phyloP scores from a whole-genome alignment of 2,113 vertebrate genomes.

The Grammomys surdaster region DNA sequence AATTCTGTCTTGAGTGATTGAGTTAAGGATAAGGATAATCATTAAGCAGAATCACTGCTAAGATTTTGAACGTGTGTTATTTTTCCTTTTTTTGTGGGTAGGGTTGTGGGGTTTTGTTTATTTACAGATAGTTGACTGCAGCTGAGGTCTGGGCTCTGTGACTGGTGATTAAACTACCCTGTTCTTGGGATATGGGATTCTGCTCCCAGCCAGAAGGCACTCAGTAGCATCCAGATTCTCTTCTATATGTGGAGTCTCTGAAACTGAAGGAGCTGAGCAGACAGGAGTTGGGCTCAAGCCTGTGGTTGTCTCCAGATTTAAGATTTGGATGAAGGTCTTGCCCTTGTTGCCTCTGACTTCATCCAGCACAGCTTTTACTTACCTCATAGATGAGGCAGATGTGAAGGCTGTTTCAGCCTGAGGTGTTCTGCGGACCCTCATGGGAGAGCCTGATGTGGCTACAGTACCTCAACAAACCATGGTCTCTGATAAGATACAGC shows the following conservation, averaged over 20 bases:
- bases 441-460: conserved; percentile 66
- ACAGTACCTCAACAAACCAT: conserved; percentile 61
- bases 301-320: neutral
- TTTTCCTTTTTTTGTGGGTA: neutral
- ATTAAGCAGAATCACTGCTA: neutral
- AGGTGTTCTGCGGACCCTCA: conserved; percentile 65
- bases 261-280: neutral
- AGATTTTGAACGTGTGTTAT: neutral
- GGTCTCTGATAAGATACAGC: conserved; percentile 81
- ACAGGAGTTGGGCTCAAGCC: conserved; percentile 3
- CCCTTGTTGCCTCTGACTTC: conserved; percentile 57
- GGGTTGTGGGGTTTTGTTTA: neutral
- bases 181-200: neutral
- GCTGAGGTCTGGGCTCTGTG: neutral
- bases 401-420: conserved; percentile 69
- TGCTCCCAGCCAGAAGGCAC: neutral
- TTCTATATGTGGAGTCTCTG: rapidly evolving
- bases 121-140: conserved; percentile 1
- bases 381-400: neutral
- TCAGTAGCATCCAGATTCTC: neutral
- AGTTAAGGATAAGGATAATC: neutral
- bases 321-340: conserved; percentile 65
- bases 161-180: neutral
- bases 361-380: neutral
- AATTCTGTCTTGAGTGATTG: neutral